These are phyloP conservation scores for Nematolebias whitei DNA, from an alignment of 2,113 vertebrate genomes.

Conservation along the genomic window DNA sequence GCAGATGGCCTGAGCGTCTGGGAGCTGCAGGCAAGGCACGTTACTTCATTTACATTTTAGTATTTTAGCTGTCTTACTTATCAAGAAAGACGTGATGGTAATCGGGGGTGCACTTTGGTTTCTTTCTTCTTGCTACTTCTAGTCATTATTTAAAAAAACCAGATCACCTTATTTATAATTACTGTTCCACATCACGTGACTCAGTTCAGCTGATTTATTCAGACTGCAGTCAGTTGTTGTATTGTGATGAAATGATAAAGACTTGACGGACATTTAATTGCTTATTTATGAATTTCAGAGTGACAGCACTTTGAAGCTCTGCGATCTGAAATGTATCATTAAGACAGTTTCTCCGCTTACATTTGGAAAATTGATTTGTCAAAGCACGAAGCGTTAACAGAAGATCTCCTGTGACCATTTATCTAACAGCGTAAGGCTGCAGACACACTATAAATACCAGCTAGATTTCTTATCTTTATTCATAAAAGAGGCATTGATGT, in stretches of 20 bases:
- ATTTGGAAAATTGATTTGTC: constrained; percentile 11
- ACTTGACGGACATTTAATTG: neutral
- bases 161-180: neutral
- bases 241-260: neutral
- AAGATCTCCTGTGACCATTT: constrained; percentile 14
- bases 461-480: neutral
- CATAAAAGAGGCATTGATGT: neutral
- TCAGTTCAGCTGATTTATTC: neutral
- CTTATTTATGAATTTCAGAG: constrained; percentile 1
- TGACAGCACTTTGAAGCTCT: neutral
- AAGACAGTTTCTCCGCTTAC: neutral
- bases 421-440: neutral
- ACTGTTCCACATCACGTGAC: neutral
- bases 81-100: constrained; percentile 29
- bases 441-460: neutral
- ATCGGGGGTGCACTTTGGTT: constrained; percentile 4
- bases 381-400: neutral
- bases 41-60: constrained; percentile 61
- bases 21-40: constrained; percentile 52
- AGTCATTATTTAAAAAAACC: neutral
- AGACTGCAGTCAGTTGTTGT: neutral
- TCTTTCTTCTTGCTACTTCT: neutral
- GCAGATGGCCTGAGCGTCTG: constrained; percentile 65
- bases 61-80: constrained; percentile 56
- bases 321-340: neutral